Evolutionary conservation across 1,140 invertebrate species (phyloP), one percentile per base, ranked within the genome.

Genomic region (Xylocopa sonorina): DNA sequence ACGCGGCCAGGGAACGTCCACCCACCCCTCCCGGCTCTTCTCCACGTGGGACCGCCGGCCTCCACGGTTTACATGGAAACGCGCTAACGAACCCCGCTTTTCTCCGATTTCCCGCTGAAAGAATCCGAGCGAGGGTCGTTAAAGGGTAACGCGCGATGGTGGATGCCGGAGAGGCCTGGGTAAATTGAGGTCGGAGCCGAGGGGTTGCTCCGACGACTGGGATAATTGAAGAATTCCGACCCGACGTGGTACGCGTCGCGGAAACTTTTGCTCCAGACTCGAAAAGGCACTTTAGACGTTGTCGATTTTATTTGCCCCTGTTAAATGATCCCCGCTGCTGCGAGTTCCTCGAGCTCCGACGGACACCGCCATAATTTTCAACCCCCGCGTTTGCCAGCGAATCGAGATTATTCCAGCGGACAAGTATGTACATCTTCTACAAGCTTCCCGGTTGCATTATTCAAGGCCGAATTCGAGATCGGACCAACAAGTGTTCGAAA

Each of bases 1-100:
- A 46, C 50, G 71, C 41, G 53, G 55, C 64, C 48, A 71, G n/a
- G n/a, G n/a, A 29, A 16, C 83, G 81, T 21, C 18, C n/a, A 51
- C 50, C 50, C 50, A n/a, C n/a, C n/a, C n/a, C n/a, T n/a, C n/a
- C n/a, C 7, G 18, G 16, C 12, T 3, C 16, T 24, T 9, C 55
- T 14, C 43, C 50, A 38, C 32, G 34, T 46, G 75, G 51, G 75
- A 50, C 64, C n/a, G 27, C 18, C n/a, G 9, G n/a, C 51, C 41
- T 53, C 48, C n/a, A n/a, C n/a, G 29, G 32, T 21, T 68, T 53
- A 53, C 38, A 24, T 43, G 14, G 38, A 63, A 63, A 43, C 46
- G 66, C 12, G 50, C 16, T 55, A 68, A 68, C 66, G 50, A 68
- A 68, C 32, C 66, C 32, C 50, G 46, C 32, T 27, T 51, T 68